Conservation (phyloP, 2,888 invertebrate genomes). For the Falcaria lacertinaria region DNA sequence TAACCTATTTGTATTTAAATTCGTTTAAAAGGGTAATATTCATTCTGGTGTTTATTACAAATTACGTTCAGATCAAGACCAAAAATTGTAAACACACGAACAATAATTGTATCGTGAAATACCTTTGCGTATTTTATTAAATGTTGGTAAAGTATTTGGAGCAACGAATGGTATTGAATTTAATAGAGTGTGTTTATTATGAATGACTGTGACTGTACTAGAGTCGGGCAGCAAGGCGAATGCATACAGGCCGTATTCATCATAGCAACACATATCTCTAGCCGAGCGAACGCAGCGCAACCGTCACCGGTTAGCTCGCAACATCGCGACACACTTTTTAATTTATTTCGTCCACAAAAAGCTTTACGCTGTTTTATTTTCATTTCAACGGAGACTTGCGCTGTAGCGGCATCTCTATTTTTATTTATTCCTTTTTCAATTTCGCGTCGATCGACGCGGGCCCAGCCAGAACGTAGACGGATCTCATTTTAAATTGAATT, state of each 20-base stretch:
- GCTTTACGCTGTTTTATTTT: conserved; percentile 74
- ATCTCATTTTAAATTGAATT: conserved; percentile 77
- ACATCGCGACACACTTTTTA: conserved; percentile 77
- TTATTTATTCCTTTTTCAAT: conserved; percentile 78
- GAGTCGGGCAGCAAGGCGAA: conserved; percentile 1
- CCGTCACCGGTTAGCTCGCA: conserved; percentile 46
- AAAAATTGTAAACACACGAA: no score
- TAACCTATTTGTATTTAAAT: no score
- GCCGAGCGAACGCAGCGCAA: conserved; percentile 24
- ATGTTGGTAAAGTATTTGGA: not conserved
- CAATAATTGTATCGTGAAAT: no score
- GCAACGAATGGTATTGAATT: not conserved
- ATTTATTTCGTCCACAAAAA: conserved; percentile 79
- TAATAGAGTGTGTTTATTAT: no score
- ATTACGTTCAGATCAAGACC: no score
- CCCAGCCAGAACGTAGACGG: conserved; percentile 71
- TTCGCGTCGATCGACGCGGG: conserved; percentile 71
- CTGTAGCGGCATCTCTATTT: conserved; percentile 78
- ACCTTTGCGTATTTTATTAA: no score
- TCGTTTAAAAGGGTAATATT: no score
- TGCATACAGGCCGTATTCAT: conserved; percentile 24
- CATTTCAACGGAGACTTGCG: conserved; percentile 79
- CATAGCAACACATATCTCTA: conserved; percentile 40
- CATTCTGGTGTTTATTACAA: no score
- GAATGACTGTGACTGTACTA: not conserved